Evolutionary conservation across 2,113 vertebrate genomes (phyloP), one percentile per base, ranked within the genome.

Genomic region (Calyptommatus sinebrachiatus): DNA sequence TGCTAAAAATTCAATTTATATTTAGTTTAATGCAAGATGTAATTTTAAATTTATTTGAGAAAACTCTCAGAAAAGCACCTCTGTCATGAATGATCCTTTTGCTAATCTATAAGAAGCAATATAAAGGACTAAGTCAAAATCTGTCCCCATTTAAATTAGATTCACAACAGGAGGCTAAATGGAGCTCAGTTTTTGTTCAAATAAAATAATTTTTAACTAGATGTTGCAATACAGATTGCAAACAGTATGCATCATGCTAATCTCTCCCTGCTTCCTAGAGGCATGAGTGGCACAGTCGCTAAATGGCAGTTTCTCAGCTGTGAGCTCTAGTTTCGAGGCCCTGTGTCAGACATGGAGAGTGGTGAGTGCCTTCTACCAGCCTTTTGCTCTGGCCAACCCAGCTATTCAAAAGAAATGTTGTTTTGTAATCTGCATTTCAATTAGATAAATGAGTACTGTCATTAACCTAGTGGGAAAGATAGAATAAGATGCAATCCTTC

Each of bases 41-140:
- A 81, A 60, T 68, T 75, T 81, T 81, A 81, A 81, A 81, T 61
- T 69, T 65, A 75, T 75, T 75, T 74, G 31, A 46, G 35, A 12
- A 35, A 75, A 81, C 50, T 81, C 50, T 74, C 61, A 20, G 75
- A 81, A 71, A 73, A 46, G 28, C 20, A 53, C 50, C 62, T 12
- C 65, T 66, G 63, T 48, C 57, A 75, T 24, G 26, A 31, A 68
- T 24, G 46, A 74, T 29, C 26, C 16, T 81, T 80, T 53, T 69
- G 65, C 69, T 50, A 73, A 61, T 81, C 63, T 75, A 28, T 12
- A 68, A 81, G 71, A 45, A 31, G 50, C 71, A 81, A 74, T 21
- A 81, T 48, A 67, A 67, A 18, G 26, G 50, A 81, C 63, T 21
- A 61, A 69, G 60, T 68, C 63, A 60, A 46, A 69, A 69, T 48